Evolutionary conservation across 2,113 vertebrate genomes (phyloP), one percentile per base, ranked within the genome.

Genomic region (Sylvilagus bachmani): DNA sequence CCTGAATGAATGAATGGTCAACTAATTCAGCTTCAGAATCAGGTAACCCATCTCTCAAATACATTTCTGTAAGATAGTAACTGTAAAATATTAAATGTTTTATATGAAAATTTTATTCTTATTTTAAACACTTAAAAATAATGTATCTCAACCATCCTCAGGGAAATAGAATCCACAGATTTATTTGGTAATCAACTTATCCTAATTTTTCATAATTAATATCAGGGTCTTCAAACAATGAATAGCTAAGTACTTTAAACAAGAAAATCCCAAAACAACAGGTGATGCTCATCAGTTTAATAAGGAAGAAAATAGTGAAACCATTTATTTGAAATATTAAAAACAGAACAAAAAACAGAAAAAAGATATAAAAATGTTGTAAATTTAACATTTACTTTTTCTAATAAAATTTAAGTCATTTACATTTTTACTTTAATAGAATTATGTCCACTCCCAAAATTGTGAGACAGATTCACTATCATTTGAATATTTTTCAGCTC

Each of bases 381-480:
- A 86, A 83, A 86, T 80, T 44, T 77, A 71, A 44, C 25, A 69
- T 82, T 86, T 86, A 16, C 2, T 38, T 89, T 94, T 86, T 51
- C 85, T 80, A 61, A 71, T 79, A 75, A 67, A 64, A 67, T 79
- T 25, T 24, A 75, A 92, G 78, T 66, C 9, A 16, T 71, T 93
- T 66, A 1, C 70, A 71, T 86, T 85, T 95, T 88, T n/a, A 93
- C 49, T 95, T 83, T 78, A 92, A 88, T 82, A 4, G 8, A 79
- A 78, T 78, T 38, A 36, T 77, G 10, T 67, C 31, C 58, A 79
- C 8, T 44, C 6, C 16, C 10, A 85, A 75, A 12, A 83, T 61
- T 83, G 27, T 89, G 27, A 77, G 78, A 64, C 17, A 53, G 53
- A 38, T 64, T 44, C 7, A 44, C 44, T 78, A 73, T 88, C 84